Evolutionary conservation across 2,888 invertebrate species (phyloP), one percentile per base, ranked within the genome.

Genomic region (Acrocera orbiculus): DNA sequence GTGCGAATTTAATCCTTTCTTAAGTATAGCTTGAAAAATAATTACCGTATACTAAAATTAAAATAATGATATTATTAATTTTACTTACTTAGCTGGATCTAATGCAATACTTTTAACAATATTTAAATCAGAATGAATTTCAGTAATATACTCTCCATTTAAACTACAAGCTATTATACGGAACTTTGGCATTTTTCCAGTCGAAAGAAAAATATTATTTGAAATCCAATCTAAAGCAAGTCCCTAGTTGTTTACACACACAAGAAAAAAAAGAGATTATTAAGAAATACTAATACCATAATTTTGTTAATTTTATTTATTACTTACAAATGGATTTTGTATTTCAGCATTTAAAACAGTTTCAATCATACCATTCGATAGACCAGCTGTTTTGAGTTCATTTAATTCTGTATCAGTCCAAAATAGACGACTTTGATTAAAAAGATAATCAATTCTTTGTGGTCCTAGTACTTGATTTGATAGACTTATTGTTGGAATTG

Each of bases 161-260:
- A 82, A 61, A 48, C 73, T 77, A 42, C 74, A 70, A 1, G 71
- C 83, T 34, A 70, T 63, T 42, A 89, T 79, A 42, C 65, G 62
- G 34, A 59, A 63, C 16, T 52, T 47, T 4, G 47, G 51, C n/a
- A n/a, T n/a, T 35, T 62, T 62, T 8, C 70, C 62, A 1, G 73
- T 69, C 0, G 75, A 72, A 52, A 83, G 73, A 35, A 52, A 61
- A 55, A 60, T 54, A 29, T 52, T 52, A 28, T 71, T 64, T 11
- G 81, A 78, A 37, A 80, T 68, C 80, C 81, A 82, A 63, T 89
- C 86, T 37, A 87, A 66, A 23, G 82, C 81, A 51, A 89, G 69
- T 3, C 79, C 85, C 43, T 44, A 11, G 15, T 19, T 19, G 5
- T 19, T 19, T 19, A 4, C 7, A n/a, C n/a, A n/a, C n/a, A 27